Evolutionary conservation across 2,113 vertebrate species (phyloP).

Genomic region (Ramphastos sulfuratus): DNA sequence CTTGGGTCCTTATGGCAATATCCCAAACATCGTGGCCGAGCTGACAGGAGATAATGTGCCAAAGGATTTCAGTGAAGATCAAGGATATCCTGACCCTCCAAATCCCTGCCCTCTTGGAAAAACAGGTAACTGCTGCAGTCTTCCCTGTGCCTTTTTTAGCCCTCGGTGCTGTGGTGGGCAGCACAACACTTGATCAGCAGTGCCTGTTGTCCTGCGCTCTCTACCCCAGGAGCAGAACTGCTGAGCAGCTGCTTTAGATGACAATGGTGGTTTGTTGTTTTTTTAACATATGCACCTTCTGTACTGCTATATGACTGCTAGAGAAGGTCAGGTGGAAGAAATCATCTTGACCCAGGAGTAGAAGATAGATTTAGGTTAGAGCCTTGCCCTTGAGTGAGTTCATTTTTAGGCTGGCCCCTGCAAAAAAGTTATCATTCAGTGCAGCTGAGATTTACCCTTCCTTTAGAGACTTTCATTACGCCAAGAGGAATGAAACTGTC

Average conservation of each 20-base stretch:
- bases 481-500: slow-evolving; percentile 61
- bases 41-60: slow-evolving; percentile 94
- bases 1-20: slow-evolving; percentile 96
- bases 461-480: slow-evolving; percentile 43
- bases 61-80: slow-evolving; percentile 94
- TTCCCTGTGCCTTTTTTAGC: background rate
- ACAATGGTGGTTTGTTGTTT: background rate
- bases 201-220: background rate
- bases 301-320: background rate
- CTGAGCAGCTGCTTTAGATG: background rate
- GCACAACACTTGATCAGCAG: background rate
- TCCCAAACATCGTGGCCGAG: slow-evolving; percentile 97
- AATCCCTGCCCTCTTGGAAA: slow-evolving; percentile 95
- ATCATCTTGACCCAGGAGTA: background rate
- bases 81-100: slow-evolving; percentile 96
- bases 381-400: background rate
- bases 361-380: background rate
- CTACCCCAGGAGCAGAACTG: background rate
- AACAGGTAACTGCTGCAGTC: slow-evolving; percentile 78
- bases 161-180: background rate
- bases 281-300: background rate
- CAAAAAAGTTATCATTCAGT: background rate
- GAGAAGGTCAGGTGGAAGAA: background rate
- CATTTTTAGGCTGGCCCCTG: slow-evolving; percentile 8
- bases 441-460: slow-evolving; percentile 34